Percentiles rank a stretch among this genome's conserved stretches.
These are phyloP conservation scores for Chroicocephalus ridibundus DNA, from an alignment of 2,113 vertebrate genomes.

Conservation along the genomic window DNA sequence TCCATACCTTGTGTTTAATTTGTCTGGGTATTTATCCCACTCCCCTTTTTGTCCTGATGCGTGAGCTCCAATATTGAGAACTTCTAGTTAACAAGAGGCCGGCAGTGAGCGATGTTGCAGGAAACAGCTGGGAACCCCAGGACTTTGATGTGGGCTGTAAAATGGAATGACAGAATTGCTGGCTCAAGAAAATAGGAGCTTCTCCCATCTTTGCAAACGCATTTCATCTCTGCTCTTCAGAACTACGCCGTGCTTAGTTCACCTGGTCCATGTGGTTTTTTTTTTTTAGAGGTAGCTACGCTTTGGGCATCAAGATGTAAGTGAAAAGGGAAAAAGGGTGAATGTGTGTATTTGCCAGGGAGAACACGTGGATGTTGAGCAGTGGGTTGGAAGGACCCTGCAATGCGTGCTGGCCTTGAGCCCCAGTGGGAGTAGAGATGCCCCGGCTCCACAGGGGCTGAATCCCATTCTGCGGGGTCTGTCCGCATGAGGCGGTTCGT, in stretches of 20 bases:
- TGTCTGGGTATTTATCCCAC: background rate
- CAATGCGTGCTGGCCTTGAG: background rate
- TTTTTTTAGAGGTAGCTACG: background rate
- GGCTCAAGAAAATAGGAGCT: background rate
- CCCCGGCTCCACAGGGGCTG: background rate
- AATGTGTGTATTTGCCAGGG: background rate
- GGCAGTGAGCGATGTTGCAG: background rate
- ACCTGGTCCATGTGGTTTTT: background rate
- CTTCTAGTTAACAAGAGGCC: background rate
- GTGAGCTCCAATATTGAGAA: background rate
- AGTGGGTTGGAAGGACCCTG: background rate
- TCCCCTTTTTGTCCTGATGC: background rate
- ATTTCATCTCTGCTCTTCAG: background rate
- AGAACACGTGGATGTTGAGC: background rate
- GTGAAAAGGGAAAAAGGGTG: background rate
- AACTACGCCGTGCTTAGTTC: accelerated
- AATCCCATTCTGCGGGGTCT: background rate
- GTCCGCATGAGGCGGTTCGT: background rate
- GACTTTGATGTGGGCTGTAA: background rate
- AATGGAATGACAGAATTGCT: background rate
- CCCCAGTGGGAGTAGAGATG: background rate
- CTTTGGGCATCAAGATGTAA: background rate
- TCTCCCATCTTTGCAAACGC: background rate
- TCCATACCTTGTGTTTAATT: background rate
- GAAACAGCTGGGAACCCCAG: background rate